Evolutionary conservation across 2,113 vertebrate species (phyloP), one percentile per base, ranked within the genome.

Genomic region (Sinocyclocheilus grahami): DNA sequence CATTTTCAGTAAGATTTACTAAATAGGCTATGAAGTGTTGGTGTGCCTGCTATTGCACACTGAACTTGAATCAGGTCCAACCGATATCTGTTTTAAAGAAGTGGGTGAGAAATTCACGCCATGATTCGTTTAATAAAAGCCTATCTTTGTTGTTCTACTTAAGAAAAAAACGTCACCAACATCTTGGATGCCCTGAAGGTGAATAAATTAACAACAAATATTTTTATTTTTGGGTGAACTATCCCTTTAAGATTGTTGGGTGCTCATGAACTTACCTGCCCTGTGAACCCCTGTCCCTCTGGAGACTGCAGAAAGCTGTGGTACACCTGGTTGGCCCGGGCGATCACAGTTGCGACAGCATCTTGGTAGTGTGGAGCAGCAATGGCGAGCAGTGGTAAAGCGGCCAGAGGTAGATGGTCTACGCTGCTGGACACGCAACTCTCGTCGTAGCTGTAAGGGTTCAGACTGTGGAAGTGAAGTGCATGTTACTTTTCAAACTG

Each of bases 301-400:
- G 97, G 92, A 55, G 97, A 98, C 91, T 95, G 96, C 92, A 99
- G 95, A 92, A 99, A 99, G 89, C 95, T 96, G 78, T 91, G 93
- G 88, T 99, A 99, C 85, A 97, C 96, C 93, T 97, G 97, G 93
- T 99, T 99, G 90, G 98, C 96, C 85, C 96, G 93, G 91, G 94
- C 94, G 33, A 99, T 98, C 93, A 99, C 95, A 0, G 96, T 95
- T 27, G 96, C 96, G 83, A 99, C 96, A 0, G 98, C 97, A 2
- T 99, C 97, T 93, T 98, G 98, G 93, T 99, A 99, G 82, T 96
- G 96, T 11, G 98, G 98, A 18, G 97, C 97, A 58, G 97, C 97
- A 81, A 99, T 97, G 87, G 97, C 98, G 80, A 99, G 93, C 86
- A 99, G 95, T 0, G 98, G 97, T 87, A 99, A 95, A 69, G 97